Base-by-base conservation (phyloP, 2,888 invertebrate genomes). In the Melitaea athalia region DNA sequence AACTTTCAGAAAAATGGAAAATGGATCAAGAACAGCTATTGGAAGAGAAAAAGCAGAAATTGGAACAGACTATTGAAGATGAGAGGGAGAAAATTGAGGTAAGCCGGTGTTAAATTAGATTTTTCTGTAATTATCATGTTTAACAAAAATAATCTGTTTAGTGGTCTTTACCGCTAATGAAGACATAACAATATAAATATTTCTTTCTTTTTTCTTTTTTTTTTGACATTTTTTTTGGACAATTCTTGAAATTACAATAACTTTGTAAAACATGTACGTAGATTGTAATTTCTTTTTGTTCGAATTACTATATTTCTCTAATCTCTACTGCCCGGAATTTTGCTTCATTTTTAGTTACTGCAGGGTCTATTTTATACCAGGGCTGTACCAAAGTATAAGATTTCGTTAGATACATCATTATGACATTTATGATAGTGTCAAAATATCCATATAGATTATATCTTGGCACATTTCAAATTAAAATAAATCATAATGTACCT, bases 61-160 rank as follows among this genome's bases (percentile, higher is more conserved):
- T 91, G 64, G 85, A 91, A 69, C 74, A 81, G 31, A 86, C 91
- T 4, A 83, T 89, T 0, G 79, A 77, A 0, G 80, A 76, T 49
- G 86, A 89, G 61, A 86, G 74, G 63, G 82, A 81, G 14, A 85
- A 82, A 71, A 67, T 88, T 15, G 84, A 88, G 79, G 92, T 92
- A 69, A 74, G 63, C 59, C 57, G 8, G 15, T 1, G 10, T 61
- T n/a, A 31, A 33, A 8, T 7, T 50, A 0, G 17, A 50, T 24
- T 24, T 24, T 24, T 24, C 24, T 4, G 10, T 8, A 10, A 15
- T 15, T 50, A 8, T 49, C 8, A n/a, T 2, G 5, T 5, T 14
- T 15, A n/a, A 15, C n/a, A 49, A n/a, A 8, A 49, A 49, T 3
- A 15, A 49, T 47, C 5, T 38, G 47, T 47, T n/a, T n/a, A 12